Evolutionary conservation across 1,140 invertebrate species (phyloP), one percentile per base, ranked within the genome.

Genomic region (Microvelia longipes): DNA sequence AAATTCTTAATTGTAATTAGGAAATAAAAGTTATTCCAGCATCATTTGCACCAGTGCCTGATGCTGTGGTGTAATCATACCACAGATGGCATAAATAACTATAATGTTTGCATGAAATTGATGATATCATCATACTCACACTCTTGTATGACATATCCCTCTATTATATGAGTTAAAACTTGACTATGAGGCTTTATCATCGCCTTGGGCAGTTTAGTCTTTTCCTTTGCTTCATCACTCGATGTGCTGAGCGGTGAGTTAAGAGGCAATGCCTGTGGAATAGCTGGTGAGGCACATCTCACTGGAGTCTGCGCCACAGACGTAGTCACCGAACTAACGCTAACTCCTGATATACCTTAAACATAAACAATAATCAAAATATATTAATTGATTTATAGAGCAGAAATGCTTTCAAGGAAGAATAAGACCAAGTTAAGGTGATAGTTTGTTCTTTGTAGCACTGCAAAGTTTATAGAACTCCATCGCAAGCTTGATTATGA

Each of bases 121-220:
- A n/a, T n/a, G n/a, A n/a, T n/a, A n/a, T n/a, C n/a, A n/a, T n/a
- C n/a, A 66, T 19, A 67, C 73, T 74, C 79, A 84, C 85, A 85
- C 83, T 98, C 96, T 80, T 96, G 94, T 75, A 98, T 98, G 1
- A 98, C 90, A 80, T 94, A 97, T 25, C 94, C 95, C 81, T 97
- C 95, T 70, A 98, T 97, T 1, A 97, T 92, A 78, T 98, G 96
- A 0, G 94, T 98, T 13, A 98, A 81, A 1, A 98, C 92, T 77
- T 97, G 94, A 50, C 19, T 50, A 19, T 50, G 35, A 0, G 94
- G 94, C 80, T 96, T 96, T 0, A 97, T 93, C 86, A 97, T 91
- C 0, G 93, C 93, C 79, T 94, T 95, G n/a, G 91, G 91, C 13
- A 80, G 78, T 67, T 79, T 80, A 13, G 77, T 75, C 62, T 81